Conservation (phyloP, 1,140 invertebrate genomes). For the Stratiolaelaps scimitus region DNA sequence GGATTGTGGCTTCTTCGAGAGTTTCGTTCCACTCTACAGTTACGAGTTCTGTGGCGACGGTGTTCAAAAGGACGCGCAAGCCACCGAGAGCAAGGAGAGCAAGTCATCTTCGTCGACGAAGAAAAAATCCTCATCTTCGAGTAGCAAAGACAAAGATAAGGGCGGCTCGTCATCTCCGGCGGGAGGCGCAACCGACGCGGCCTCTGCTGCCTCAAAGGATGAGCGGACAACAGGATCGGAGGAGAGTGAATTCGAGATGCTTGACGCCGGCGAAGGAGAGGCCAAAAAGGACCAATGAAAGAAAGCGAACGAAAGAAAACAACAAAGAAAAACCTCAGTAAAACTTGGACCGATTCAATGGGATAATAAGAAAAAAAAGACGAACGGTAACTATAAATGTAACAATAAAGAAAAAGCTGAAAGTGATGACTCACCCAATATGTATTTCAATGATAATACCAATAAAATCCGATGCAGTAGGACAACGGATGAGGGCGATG, state of each 20-base stretch:
- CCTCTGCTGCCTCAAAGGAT: not conserved
- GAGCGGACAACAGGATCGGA: constrained; percentile 13
- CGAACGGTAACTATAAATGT: no score
- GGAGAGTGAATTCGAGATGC: constrained; percentile 14
- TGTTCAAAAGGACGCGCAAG: constrained; percentile 43
- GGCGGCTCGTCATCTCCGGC: not conserved
- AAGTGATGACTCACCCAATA: no score
- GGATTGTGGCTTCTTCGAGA: constrained; percentile 96
- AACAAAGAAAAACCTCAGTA: no score
- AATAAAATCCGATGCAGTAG: no score
- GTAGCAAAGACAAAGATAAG: not conserved
- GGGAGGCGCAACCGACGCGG: no score
- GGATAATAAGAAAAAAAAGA: no score
- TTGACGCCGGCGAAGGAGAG: constrained; percentile 8
- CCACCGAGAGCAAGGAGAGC: not conserved
- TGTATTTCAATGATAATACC: no score
- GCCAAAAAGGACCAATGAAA: constrained; percentile 20
- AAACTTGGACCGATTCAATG: no score
- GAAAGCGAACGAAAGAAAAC: no score
- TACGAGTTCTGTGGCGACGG: constrained; percentile 59
- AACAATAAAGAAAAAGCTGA: no score
- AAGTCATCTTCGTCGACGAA: not conserved
- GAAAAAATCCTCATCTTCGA: not conserved
- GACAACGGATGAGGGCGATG: no score
- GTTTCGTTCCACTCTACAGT: constrained; percentile 94